Conservation (phyloP, 2,113 vertebrate species). For the Aptenodytes patagonicus region DNA sequence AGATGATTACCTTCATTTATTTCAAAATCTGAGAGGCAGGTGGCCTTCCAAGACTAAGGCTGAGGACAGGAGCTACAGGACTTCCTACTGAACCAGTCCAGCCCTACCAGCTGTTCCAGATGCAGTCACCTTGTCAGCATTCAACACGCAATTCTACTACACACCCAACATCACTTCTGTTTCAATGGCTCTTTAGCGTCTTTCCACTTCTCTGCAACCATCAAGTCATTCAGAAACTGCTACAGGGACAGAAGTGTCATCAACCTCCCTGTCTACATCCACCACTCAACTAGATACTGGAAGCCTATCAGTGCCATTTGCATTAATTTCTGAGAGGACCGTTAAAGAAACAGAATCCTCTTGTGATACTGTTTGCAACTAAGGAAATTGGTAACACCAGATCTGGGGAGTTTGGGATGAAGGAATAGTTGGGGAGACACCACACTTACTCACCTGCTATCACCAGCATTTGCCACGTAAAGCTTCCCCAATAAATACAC, state of each 20-base stretch:
- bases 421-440: neutral
- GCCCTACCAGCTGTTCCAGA: neutral
- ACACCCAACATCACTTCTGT: neutral
- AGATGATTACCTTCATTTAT: neutral
- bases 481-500: slow-evolving; percentile 91
- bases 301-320: neutral
- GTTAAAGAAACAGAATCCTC: neutral
- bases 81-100: neutral
- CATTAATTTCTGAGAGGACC: neutral
- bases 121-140: neutral
- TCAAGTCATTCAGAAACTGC: neutral
- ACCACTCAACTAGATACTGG: neutral
- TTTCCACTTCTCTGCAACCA: neutral
- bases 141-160: neutral
- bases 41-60: neutral
- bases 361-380: neutral
- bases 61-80: neutral
- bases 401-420: neutral
- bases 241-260: neutral
- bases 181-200: neutral
- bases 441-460: slow-evolving; percentile 86
- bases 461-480: slow-evolving; percentile 93
- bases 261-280: neutral
- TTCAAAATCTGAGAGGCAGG: neutral
- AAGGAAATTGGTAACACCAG: neutral